Evolutionary conservation across 1,140 invertebrate genomes (phyloP), one percentile per base, ranked within the genome.

Genomic region (Phymorhynchus buccinoides): DNA sequence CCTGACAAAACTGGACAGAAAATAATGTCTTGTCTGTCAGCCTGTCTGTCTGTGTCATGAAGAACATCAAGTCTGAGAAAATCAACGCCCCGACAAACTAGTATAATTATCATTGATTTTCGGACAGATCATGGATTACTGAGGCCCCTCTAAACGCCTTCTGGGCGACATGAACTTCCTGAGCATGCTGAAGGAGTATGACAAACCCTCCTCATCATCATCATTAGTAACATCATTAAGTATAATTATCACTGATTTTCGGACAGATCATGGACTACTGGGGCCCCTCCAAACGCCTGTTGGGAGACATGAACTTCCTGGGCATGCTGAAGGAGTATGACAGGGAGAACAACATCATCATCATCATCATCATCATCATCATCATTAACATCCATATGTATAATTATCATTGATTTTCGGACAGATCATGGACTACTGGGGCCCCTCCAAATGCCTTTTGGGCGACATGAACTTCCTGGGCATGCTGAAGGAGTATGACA

Each of bases 121-220:
- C 9, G 27, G n/a, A 22, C 84, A 88, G 94, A 95, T 96, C 32
- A 92, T 96, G 37, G 98, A 99, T 91, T 99, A 95, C 93, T 99
- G 98, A 98, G 96, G 96, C 0, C 97, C 97, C 0, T 98, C 97
- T 89, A 98, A 98, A 94, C 95, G 96, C 90, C 91, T 99, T 37
- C 94, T 99, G 22, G 97, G 96, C 71, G 98, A 99, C 89, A 97
- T 98, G 94, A 95, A 95, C 82, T 99, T 99, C 92, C 93, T 99
- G 41, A 95, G 96, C 87, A 94, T 95, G 4, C 92, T 99, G 22
- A 96, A 96, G 92, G 96, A 97, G 84, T 99, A 97, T 90, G 97
- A 99, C 91, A 98, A 98, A 6, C n/a, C n/a, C 6, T 42, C 16
- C 77, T 79, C 37, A 14, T 4, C 39, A 27, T 79, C 4, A 14